Conservation (phyloP, 2,113 vertebrate species). For the Ranitomeya imitator region DNA sequence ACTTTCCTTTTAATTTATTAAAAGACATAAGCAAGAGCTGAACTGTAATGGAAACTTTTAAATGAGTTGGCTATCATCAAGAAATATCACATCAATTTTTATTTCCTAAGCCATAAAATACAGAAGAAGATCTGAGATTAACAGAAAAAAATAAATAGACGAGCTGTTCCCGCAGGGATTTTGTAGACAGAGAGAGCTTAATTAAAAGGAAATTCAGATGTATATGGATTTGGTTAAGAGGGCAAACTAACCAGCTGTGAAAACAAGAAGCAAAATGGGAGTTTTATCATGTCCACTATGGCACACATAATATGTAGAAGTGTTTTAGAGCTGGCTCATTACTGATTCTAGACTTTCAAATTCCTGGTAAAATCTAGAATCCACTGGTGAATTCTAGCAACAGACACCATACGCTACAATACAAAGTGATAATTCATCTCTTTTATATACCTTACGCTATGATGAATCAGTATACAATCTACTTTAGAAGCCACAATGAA, state of each 20-base stretch:
- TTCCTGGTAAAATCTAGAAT: too few species aligned
- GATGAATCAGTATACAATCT: too few species aligned
- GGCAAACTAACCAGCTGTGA: slow-evolving; percentile 39
- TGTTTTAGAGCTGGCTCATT: not conserved
- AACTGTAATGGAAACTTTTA: slow-evolving; percentile 20
- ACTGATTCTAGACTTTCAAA: not conserved
- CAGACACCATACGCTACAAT: not conserved
- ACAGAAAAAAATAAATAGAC: slow-evolving; percentile 45
- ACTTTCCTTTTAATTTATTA: not conserved
- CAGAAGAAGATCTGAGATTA: slow-evolving; percentile 23
- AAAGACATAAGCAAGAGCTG: not conserved
- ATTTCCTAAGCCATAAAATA: not conserved
- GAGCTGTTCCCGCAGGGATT: slow-evolving; percentile 31
- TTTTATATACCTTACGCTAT: too few species aligned
- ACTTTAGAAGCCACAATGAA: too few species aligned
- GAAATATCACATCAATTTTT: slow-evolving; percentile 21
- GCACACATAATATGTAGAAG: not conserved
- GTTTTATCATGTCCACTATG: not conserved
- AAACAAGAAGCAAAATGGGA: slow-evolving; percentile 30
- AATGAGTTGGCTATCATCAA: slow-evolving; percentile 3
- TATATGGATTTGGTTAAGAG: slow-evolving; percentile 1
- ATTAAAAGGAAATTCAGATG: slow-evolving; percentile 40
- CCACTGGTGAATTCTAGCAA: not conserved
- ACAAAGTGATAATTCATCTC: not conserved
- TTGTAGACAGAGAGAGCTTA: slow-evolving; percentile 39